Conservation (phyloP, 2,888 invertebrate species). For the Trichacis sp. region DNA sequence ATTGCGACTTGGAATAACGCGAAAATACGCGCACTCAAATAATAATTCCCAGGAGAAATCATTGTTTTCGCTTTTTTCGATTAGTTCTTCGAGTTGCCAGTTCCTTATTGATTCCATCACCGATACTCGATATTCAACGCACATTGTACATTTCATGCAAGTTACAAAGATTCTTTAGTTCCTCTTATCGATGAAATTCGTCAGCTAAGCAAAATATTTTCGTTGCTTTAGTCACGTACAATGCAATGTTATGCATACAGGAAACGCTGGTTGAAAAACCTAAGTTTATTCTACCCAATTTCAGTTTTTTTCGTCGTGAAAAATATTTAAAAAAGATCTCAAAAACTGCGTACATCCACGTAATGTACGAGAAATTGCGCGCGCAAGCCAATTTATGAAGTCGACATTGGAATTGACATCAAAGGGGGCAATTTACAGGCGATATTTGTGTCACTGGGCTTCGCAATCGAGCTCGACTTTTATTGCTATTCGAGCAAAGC, state of each 20-base stretch:
- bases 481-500: neutral
- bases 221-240: neutral
- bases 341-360: too few relatives aligned
- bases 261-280: too few relatives aligned
- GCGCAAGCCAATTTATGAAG: conserved; percentile 6
- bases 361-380: conserved; percentile 5
- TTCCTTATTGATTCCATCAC: neutral
- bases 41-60: neutral
- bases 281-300: too few relatives aligned
- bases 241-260: too few relatives aligned
- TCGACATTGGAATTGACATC: conserved; percentile 19
- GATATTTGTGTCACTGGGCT: conserved; percentile 20
- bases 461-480: conserved; percentile 15
- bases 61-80: neutral
- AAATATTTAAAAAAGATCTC: too few relatives aligned
- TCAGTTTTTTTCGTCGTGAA: too few relatives aligned
- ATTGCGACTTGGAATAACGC: neutral
- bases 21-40: neutral
- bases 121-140: neutral
- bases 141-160: neutral
- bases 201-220: neutral
- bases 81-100: neutral
- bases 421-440: conserved; percentile 13
- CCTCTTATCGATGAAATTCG: too few relatives aligned
- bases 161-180: too few relatives aligned